phyloP scores from a whole-genome alignment of 2,888 invertebrate species.

The Hyposoter dolosus region DNA sequence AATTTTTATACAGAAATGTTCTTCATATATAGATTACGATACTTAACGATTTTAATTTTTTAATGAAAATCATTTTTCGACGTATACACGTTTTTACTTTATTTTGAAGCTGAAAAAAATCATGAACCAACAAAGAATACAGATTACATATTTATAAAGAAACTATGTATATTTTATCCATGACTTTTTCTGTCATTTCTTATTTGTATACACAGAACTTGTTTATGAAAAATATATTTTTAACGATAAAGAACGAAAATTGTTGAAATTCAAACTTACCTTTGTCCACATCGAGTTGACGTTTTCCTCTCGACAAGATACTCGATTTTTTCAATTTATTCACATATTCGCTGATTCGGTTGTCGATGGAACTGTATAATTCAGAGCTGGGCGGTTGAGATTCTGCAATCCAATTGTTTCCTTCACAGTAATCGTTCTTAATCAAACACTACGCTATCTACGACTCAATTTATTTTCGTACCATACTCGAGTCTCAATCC shows the following conservation, averaged over 20 bases:
- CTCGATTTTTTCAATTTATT: slow-evolving; percentile 55
- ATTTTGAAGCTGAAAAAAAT: background rate
- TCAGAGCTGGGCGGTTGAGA: slow-evolving; percentile 33
- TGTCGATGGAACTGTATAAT: slow-evolving; percentile 65
- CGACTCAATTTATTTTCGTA: slow-evolving; percentile 57
- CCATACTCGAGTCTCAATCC: slow-evolving; percentile 72
- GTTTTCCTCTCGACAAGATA: slow-evolving; percentile 62
- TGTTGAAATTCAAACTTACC: slow-evolving; percentile 39
- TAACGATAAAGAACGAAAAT: background rate
- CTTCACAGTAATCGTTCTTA: background rate
- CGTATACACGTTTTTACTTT: background rate
- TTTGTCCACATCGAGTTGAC: slow-evolving; percentile 55
- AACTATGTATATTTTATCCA: background rate
- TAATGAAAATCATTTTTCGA: background rate
- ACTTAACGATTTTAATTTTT: background rate
- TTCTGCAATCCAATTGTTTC: slow-evolving; percentile 53
- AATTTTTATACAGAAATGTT: background rate
- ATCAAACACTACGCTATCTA: background rate
- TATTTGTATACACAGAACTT: background rate
- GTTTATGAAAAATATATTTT: background rate
- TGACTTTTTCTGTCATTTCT: background rate
- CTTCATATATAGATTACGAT: background rate
- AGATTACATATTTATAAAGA: background rate
- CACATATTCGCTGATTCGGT: slow-evolving; percentile 64
- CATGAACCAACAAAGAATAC: background rate